These are phyloP conservation scores for Microtus ochrogaster DNA, from an alignment of 2,113 vertebrate species.

Conservation along the genomic window DNA sequence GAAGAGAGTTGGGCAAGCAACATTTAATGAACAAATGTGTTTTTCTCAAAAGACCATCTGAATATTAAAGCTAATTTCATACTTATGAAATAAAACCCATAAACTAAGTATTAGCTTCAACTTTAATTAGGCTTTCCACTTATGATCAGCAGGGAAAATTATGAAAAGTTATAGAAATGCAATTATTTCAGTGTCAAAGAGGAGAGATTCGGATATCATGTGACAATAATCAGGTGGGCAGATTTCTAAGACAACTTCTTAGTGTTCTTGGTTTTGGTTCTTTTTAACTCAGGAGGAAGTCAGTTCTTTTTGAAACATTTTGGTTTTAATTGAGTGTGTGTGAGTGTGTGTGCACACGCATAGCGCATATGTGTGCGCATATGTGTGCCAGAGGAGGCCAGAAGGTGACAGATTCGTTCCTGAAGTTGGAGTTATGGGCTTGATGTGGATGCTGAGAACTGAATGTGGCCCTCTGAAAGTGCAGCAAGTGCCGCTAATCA, in stretches of 20 bases:
- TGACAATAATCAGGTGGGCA: not conserved
- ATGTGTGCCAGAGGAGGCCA: too few species aligned
- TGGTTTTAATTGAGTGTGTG: not conserved
- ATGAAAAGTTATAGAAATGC: constrained; percentile 7
- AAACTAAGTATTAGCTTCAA: constrained; percentile 39
- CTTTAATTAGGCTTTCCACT: constrained; percentile 33
- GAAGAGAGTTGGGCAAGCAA: not conserved
- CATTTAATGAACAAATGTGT: constrained; percentile 41
- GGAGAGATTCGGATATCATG: not conserved
- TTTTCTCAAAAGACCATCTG: constrained; percentile 26
- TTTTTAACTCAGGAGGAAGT: not conserved
- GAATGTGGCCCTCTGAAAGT: not conserved
- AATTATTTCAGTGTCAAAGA: constrained; percentile 17
- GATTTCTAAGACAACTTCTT: not conserved
- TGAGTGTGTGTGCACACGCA: not conserved
- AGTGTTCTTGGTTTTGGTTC: not conserved
- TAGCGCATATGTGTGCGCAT: not conserved
- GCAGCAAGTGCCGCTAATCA: not conserved
- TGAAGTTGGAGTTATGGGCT: not conserved
- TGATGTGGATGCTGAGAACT: not conserved
- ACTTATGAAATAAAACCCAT: constrained; percentile 44
- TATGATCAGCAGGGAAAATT: constrained; percentile 27
- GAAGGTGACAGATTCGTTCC: not conserved
- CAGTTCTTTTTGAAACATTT: not conserved
- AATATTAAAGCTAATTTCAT: constrained; percentile 61